A percentile compares a stretch with the other conserved stretches of the same genome.
Conservation (phyloP, 2,888 invertebrate genomes). For the Zygaena filipendulae region DNA sequence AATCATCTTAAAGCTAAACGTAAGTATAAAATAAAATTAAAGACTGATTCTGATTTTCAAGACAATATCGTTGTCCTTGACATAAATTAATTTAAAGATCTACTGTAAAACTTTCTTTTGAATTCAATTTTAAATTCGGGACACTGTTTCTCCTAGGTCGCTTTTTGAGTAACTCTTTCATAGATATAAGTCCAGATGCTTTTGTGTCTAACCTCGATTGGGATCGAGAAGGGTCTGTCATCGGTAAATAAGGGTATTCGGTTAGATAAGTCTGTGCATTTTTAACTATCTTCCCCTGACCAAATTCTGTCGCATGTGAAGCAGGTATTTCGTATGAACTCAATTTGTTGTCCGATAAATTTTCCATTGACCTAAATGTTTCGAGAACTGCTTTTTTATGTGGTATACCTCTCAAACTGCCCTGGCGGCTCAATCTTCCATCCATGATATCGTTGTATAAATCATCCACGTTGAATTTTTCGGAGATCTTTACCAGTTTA, state of each 20-base stretch:
- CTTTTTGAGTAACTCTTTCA: conserved; percentile 41
- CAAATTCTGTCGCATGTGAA: conserved; percentile 40
- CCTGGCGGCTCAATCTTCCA: conserved; percentile 52
- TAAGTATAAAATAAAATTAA: too few species aligned
- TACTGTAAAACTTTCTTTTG: conserved; percentile 44
- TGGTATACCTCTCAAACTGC: conserved; percentile 63
- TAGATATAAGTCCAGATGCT: conserved; percentile 54
- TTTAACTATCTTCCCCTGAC: conserved; percentile 34
- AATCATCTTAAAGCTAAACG: too few species aligned
- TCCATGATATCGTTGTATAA: conserved; percentile 59
- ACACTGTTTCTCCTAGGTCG: conserved; percentile 56
- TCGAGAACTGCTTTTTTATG: conserved; percentile 64
- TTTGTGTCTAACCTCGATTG: conserved; percentile 51
- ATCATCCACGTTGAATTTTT: conserved; percentile 62
- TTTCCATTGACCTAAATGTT: conserved; percentile 63
- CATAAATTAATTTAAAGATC: conserved; percentile 26
- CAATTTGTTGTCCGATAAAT: conserved; percentile 37
- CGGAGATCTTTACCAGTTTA: conserved; percentile 56
- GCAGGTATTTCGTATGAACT: conserved; percentile 50
- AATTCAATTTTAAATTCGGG: conserved; percentile 52
- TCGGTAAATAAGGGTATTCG: conserved; percentile 61
- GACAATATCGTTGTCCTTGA: too few species aligned
- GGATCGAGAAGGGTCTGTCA: conserved; percentile 56
- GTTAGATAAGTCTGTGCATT: conserved; percentile 55
- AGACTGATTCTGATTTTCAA: too few species aligned